phyloP scores from a whole-genome alignment of 2,888 invertebrate genomes.

The Auanema sp. region DNA sequence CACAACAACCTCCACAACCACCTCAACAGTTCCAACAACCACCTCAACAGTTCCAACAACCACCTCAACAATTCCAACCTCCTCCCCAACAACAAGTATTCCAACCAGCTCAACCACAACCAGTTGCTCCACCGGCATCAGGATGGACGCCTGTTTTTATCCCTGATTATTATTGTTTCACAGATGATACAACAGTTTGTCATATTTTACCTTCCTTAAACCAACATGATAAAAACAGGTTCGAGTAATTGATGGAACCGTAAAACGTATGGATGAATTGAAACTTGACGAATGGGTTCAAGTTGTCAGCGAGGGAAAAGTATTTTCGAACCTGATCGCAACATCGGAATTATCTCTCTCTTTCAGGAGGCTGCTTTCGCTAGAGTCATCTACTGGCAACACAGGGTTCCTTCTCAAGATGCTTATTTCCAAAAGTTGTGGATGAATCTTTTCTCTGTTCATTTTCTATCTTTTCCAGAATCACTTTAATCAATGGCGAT shows the following conservation, averaged over 20 bases:
- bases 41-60: no score
- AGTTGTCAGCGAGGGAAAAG: background rate
- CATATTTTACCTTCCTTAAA: no score
- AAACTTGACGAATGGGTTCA: background rate
- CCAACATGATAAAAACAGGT: background rate
- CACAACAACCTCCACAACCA: no score
- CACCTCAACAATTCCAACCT: no score
- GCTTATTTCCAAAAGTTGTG: conserved; percentile 7
- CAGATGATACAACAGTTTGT: conserved; percentile 14
- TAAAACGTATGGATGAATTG: conserved; percentile 13
- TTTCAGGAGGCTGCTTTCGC: no score
- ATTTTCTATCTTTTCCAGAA: background rate
- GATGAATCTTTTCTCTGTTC: background rate
- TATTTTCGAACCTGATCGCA: background rate
- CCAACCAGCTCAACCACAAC: background rate
- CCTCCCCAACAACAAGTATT: no score
- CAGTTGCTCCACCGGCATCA: background rate
- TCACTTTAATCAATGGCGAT: background rate
- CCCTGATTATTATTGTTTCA: conserved; percentile 10
- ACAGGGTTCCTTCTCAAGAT: conserved; percentile 4
- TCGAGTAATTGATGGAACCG: background rate
- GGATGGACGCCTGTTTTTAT: background rate
- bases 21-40: no score
- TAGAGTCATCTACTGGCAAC: conserved; percentile 7
- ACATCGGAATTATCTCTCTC: background rate